phyloP scores from a whole-genome alignment of 2,888 invertebrate species.

The Pseudeuparius sepicola region DNA sequence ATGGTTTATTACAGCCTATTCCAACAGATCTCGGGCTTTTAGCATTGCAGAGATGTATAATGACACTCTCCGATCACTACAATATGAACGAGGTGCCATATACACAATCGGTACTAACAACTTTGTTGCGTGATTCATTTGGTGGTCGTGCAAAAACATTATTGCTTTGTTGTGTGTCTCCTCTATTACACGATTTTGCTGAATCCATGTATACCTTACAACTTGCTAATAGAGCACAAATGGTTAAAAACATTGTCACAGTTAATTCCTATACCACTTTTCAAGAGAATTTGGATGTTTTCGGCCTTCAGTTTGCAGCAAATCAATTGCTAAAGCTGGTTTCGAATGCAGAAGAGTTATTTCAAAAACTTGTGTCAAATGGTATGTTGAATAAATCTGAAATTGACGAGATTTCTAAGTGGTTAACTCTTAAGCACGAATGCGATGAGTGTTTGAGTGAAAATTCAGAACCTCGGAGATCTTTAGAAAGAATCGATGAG shows the following conservation, averaged over 20 bases:
- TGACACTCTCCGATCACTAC: constrained; percentile 42
- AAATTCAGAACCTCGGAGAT: constrained; percentile 42
- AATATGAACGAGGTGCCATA: constrained; percentile 37
- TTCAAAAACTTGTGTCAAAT: constrained; percentile 61
- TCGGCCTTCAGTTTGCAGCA: constrained; percentile 74
- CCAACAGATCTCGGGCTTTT: constrained; percentile 54
- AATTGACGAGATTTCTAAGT: constrained; percentile 68
- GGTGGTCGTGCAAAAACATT: constrained; percentile 67
- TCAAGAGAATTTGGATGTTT: constrained; percentile 41
- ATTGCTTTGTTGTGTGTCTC: constrained; percentile 63
- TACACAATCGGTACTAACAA: constrained; percentile 58
- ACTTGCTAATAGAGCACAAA: constrained; percentile 54
- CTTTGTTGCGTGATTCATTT: constrained; percentile 62
- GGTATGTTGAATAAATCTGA: constrained; percentile 62
- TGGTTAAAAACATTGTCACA: constrained; percentile 60
- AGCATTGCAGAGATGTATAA: constrained; percentile 57
- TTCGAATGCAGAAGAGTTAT: constrained; percentile 75
- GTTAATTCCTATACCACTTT: constrained; percentile 49
- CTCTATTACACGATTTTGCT: constrained; percentile 54
- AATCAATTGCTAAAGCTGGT: constrained; percentile 74
- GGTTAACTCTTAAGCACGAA: constrained; percentile 78
- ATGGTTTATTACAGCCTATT: constrained; percentile 41
- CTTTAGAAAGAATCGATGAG: constrained; percentile 47
- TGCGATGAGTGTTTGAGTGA: constrained; percentile 71
- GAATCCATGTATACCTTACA: constrained; percentile 62